A percentile compares a stretch with the other conserved stretches of the same genome.
phyloP scores from a whole-genome alignment of 2,797 vertebrate genomes.

The Melanotaenia maccullochi region DNA sequence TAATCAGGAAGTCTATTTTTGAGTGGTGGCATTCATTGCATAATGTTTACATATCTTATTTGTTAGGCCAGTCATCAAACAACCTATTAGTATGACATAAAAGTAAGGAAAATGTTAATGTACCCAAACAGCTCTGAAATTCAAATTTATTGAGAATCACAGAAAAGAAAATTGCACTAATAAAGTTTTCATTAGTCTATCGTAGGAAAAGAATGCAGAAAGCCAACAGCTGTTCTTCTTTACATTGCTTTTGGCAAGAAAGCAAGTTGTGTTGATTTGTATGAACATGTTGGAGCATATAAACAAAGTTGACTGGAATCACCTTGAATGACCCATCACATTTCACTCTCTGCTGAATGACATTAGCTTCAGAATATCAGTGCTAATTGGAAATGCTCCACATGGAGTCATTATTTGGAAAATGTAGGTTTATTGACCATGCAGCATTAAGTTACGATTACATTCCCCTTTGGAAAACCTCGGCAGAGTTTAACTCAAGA shows the following conservation, averaged over 20 bases:
- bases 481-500: constrained; percentile 26
- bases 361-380: constrained; percentile 6
- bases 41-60: constrained; percentile 54
- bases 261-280: constrained; percentile 22
- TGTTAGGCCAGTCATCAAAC: constrained; percentile 31
- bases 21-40: constrained; percentile 31
- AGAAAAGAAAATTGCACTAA: background rate
- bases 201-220: background rate
- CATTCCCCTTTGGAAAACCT: constrained; percentile 29
- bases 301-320: constrained; percentile 8
- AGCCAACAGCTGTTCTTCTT: background rate
- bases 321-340: constrained; percentile 24
- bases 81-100: constrained; percentile 47
- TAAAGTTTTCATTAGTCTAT: constrained; percentile 2
- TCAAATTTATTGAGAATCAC: constrained; percentile 12
- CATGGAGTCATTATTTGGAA: constrained; percentile 39
- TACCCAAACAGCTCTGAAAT: constrained; percentile 23
- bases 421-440: constrained; percentile 49
- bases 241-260: constrained; percentile 13
- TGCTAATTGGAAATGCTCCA: background rate
- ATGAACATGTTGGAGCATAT: constrained; percentile 10
- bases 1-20: constrained; percentile 18
- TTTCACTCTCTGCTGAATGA: constrained; percentile 11
- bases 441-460: constrained; percentile 32
- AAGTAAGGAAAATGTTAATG: constrained; percentile 51